Base-by-base conservation (phyloP, 2,888 invertebrate genomes). In the Andrena flavipes region DNA sequence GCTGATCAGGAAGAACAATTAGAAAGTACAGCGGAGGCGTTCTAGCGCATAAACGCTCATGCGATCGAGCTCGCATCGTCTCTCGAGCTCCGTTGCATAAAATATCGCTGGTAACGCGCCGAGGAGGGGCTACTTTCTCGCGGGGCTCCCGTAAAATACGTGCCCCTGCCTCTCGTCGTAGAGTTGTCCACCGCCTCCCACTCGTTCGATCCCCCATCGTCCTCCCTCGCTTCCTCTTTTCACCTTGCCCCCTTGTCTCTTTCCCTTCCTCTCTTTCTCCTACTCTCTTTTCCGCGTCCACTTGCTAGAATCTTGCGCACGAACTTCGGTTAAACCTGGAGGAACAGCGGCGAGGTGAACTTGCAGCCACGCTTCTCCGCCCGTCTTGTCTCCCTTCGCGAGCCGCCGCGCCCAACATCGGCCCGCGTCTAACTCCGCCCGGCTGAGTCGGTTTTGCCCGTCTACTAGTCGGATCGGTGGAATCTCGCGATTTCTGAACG, bases 1-100 rank as follows among this genome's bases (percentile, higher is more conserved):
- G 77, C 65, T 76, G 88, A 90, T 90, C 90, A 89, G 90, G 89
- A 90, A 90, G 90, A 89, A 90, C 87, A 90, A 90, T 90, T 90
- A 90, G 90, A 90, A 90, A 90, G 90, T 85, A 79, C 80, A 73
- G 72, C 63, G 67, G n/a, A 74, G 82, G 72, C 64, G 81, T 84
- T 79, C 56, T 69, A 63, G 49, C 71, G 74, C 71, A 73, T 84
- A 80, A 87, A 68, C 69, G 35, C 59, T 83, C 80, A 76, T 84
- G 68, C 73, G 82, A 82, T 82, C 82, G 73, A 5, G 59, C 54
- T 20, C 29, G n/a, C 60, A 16, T 30, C 6, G 30, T 13, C 42
- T 23, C 8, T 42, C 7, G 16, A 20, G 49, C 33, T 42, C 29
- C n/a, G 65, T 76, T 76, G 80, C 83, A 75, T 71, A 63, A 77